A percentile compares a stretch with the other conserved stretches of the same genome.
Evolutionary conservation across 2,888 invertebrate genomes (phyloP).

Genomic region (Epinotia nisella): DNA sequence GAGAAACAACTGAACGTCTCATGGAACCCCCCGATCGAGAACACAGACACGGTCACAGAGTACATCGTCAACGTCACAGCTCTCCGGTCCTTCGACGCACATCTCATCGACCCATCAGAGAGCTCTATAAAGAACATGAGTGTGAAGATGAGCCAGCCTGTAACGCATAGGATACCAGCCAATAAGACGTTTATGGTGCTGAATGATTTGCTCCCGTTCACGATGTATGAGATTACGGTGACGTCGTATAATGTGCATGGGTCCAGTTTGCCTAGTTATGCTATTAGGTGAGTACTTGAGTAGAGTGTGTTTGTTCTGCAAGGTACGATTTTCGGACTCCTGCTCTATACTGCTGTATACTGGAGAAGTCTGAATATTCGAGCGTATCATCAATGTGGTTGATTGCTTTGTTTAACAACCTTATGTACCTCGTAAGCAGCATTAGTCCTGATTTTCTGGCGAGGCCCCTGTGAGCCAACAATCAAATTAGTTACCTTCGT

Average conservation of each 20-base stretch:
- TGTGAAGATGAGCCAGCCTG: conserved; percentile 57
- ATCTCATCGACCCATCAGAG: conserved; percentile 79
- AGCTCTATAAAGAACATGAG: conserved; percentile 66
- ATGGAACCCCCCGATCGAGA: conserved; percentile 88
- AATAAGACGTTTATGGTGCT: conserved; percentile 85
- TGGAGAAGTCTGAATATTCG: not conserved
- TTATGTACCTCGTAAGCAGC: no score
- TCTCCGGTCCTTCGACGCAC: conserved; percentile 87
- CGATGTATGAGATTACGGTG: conserved; percentile 93
- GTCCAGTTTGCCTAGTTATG: conserved; percentile 90
- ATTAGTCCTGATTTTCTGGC: no score
- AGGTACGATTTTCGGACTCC: not conserved
- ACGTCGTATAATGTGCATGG: conserved; percentile 90
- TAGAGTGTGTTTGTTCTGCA: conserved; percentile 4
- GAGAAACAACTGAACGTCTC: conserved; percentile 89
- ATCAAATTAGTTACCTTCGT: not conserved
- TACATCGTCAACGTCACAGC: conserved; percentile 90
- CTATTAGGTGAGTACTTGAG: conserved; percentile 86
- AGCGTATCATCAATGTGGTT: not conserved
- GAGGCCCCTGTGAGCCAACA: not conserved
- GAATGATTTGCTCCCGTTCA: conserved; percentile 88
- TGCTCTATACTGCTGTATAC: not conserved
- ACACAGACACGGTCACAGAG: conserved; percentile 86
- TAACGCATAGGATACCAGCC: conserved; percentile 84
- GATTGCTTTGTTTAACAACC: not conserved